These are phyloP conservation scores for Mormyrus lacerda DNA, from an alignment of 2,113 vertebrate species.

Conservation along the genomic window DNA sequence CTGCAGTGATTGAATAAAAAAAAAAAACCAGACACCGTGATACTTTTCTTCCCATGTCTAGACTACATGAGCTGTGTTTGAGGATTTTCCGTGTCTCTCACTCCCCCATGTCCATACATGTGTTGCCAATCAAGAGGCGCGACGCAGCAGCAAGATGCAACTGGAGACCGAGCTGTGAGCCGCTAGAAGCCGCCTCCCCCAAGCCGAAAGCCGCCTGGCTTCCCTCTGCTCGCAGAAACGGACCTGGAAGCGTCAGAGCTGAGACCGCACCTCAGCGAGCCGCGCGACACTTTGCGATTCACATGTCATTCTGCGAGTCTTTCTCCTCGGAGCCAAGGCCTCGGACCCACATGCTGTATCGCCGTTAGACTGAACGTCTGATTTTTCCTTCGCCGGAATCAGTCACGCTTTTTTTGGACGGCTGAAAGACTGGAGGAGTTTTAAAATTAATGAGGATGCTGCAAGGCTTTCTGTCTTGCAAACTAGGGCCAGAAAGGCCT, in stretches of 20 bases:
- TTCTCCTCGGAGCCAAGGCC: constrained; percentile 38
- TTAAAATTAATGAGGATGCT: constrained; percentile 39
- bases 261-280: constrained; percentile 41
- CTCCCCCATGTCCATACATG: constrained; percentile 22
- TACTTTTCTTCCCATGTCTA: constrained; percentile 34
- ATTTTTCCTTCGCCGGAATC: constrained; percentile 44
- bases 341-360: constrained; percentile 38
- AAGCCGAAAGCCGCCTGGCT: neutral
- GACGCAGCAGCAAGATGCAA: constrained; percentile 24
- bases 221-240: constrained; percentile 42
- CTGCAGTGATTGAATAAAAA: constrained; percentile 4
- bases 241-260: constrained; percentile 41
- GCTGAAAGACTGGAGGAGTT: constrained; percentile 23
- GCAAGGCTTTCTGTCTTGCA: neutral
- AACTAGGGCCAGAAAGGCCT: neutral
- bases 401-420: constrained; percentile 54
- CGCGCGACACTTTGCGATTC: constrained; percentile 36
- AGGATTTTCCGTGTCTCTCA: constrained; percentile 22
- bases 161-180: constrained; percentile 31
- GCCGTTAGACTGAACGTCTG: constrained; percentile 42
- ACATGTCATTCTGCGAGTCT: constrained; percentile 25
- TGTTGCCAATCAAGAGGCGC: constrained; percentile 49
- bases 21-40: neutral
- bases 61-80: constrained; percentile 33
- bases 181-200: constrained; percentile 37